phyloP scores from a whole-genome alignment of 2,797 vertebrate species.

The Picus viridis region DNA sequence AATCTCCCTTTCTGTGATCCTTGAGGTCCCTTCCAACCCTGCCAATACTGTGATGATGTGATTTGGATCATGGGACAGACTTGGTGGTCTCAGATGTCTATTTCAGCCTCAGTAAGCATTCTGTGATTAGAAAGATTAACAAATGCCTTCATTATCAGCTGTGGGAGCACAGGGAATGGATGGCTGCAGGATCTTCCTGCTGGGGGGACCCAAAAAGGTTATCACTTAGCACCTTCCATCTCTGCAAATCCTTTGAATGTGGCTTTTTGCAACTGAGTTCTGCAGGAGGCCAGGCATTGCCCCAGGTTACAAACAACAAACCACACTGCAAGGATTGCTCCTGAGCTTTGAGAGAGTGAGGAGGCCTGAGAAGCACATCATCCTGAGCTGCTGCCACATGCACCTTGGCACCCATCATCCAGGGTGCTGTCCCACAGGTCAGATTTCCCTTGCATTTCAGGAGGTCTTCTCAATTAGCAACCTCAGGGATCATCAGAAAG shows the following conservation, averaged over 20 bases:
- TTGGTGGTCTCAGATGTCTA: too few species aligned
- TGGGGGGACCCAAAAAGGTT: background rate
- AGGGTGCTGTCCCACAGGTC: background rate
- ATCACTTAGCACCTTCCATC: background rate
- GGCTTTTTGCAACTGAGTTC: background rate
- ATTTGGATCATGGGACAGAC: too few species aligned
- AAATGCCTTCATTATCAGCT: background rate
- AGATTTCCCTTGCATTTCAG: background rate
- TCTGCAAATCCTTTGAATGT: background rate
- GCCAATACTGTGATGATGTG: too few species aligned
- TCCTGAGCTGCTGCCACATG: rapidly evolving
- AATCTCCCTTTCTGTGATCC: too few species aligned
- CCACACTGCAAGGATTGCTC: background rate
- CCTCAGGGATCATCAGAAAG: background rate
- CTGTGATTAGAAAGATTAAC: too few species aligned
- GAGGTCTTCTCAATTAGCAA: background rate
- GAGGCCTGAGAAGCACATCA: background rate
- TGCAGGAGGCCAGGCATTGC: background rate
- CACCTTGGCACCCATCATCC: background rate
- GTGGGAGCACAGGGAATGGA: background rate
- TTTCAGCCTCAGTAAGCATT: too few species aligned
- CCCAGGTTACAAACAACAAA: background rate
- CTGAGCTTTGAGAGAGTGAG: background rate
- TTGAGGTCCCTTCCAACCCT: too few species aligned
- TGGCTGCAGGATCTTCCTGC: background rate